These are phyloP conservation scores for Chelon labrosus DNA, from an alignment of 2,797 vertebrate species.

Conservation along the genomic window DNA sequence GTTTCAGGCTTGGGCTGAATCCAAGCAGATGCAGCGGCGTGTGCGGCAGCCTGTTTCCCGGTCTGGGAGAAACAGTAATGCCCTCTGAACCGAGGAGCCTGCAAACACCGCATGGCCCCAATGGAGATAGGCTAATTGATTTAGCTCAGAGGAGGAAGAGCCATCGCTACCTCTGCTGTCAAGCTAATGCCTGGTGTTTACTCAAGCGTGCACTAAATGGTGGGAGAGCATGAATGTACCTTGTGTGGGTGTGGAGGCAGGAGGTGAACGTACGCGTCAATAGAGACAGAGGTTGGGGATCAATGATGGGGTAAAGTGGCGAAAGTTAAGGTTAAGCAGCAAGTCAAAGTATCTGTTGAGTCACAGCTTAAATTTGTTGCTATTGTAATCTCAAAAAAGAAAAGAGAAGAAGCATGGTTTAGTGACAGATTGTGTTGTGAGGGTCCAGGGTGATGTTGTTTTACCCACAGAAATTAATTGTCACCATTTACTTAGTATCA, in stretches of 20 bases:
- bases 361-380: background rate
- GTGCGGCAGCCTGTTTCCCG: slow-evolving; percentile 44
- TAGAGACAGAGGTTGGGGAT: slow-evolving; percentile 3
- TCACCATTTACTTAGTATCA: background rate
- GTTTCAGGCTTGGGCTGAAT: slow-evolving; percentile 39
- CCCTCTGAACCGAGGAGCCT: slow-evolving; percentile 59
- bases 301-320: slow-evolving; percentile 20
- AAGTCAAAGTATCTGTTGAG: background rate
- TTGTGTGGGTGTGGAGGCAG: background rate
- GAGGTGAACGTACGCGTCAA: slow-evolving; percentile 23
- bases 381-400: no score
- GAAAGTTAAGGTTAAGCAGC: slow-evolving; percentile 1
- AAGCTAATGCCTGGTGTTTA: slow-evolving; percentile 63
- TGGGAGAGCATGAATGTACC: slow-evolving; percentile 36
- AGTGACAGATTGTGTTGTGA: no score
- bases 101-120: slow-evolving; percentile 38
- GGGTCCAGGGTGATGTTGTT: no score
- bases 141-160: slow-evolving; percentile 63
- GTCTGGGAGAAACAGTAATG: slow-evolving; percentile 45
- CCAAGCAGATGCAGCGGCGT: slow-evolving; percentile 51
- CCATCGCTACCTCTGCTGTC: slow-evolving; percentile 55
- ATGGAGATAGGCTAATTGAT: slow-evolving; percentile 69
- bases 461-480: background rate
- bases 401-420: no score
- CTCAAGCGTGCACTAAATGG: slow-evolving; percentile 51